Base-by-base conservation (phyloP, 2,113 vertebrate species). In the Austrofundulus limnaeus region DNA sequence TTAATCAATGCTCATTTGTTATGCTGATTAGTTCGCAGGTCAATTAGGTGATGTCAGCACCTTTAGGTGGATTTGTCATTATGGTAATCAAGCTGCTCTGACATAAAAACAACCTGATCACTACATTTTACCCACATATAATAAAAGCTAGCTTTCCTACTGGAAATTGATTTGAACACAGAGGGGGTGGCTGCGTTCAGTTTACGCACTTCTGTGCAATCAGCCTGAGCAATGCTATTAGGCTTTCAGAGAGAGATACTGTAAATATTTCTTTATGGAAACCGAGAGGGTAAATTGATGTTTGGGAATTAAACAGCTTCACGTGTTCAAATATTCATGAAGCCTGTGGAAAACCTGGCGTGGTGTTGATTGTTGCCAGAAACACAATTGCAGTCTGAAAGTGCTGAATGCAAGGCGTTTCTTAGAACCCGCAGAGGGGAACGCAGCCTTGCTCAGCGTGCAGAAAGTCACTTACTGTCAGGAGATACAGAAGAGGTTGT, bases 311-410 rank as follows among this genome's bases (percentile, higher is more conserved):
- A 72, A 80, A 71, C 72, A 51, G 62, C 54, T 67, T 53, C 66
- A 56, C 61, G n/a, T 77, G 24, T 67, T 85, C 14, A 61, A 81
- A 72, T 77, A 79, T 86, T 82, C 53, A 82, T 77, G 43, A 71
- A 62, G 57, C 53, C 24, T 61, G 70, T 58, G 57, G 66, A 75
- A 77, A 61, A 69, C 61, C n/a, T 57, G 21, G 34, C 67, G 49
- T 20, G 0, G 20, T 48, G 83, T 79, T 72, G 66, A 87, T 75
- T 4, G 19, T 41, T 31, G 60, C 50, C 52, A 49, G 25, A 63
- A 63, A 39, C 64, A 23, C 66, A 70, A 54, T 20, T n/a, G 2
- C n/a, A n/a, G n/a, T 28, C 55, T 62, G 52, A 68, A 70, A 66
- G 64, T 69, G 66, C 75, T 20, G n/a, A 16, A 66, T 16, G 23